Conservation (phyloP, 2,113 vertebrate species). For the Myotis brandtii region DNA sequence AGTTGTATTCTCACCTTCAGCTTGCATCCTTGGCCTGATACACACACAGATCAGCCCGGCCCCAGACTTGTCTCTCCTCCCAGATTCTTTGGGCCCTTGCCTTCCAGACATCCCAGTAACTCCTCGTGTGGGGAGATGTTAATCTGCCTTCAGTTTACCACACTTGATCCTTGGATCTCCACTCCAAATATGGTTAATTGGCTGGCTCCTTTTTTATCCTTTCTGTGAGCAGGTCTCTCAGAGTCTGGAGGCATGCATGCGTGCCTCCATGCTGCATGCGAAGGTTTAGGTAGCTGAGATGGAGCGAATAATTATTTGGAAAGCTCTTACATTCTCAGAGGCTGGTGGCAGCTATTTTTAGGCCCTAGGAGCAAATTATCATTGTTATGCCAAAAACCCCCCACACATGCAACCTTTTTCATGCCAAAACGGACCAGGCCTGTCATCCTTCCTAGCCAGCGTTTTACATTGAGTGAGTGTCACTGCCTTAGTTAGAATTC, state of each 20-base stretch:
- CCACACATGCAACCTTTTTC: not conserved
- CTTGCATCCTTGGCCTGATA: not conserved
- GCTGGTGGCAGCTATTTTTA: conserved; percentile 50
- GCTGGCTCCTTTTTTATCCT: not conserved
- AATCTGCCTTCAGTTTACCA: not conserved
- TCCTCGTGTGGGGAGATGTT: not conserved
- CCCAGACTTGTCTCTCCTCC: not conserved
- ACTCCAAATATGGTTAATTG: conserved; percentile 9
- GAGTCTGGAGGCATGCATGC: fast-evolving
- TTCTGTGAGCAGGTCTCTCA: not conserved
- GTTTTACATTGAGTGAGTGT: not conserved
- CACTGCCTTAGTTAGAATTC: not conserved
- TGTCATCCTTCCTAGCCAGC: not conserved
- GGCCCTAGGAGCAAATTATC: not conserved
- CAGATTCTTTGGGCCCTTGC: not conserved
- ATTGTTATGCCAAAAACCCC: conserved; percentile 39
- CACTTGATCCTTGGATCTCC: conserved; percentile 11
- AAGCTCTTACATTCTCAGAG: not conserved
- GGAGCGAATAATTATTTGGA: not conserved
- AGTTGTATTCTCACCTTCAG: not conserved
- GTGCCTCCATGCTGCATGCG: not conserved
- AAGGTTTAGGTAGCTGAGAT: not conserved
- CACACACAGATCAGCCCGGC: fast-evolving
- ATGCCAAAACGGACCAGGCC: not conserved
- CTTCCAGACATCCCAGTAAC: not conserved